These are phyloP conservation scores for Zingel zingel DNA, from an alignment of 2,113 vertebrate genomes.

Conservation along the genomic window DNA sequence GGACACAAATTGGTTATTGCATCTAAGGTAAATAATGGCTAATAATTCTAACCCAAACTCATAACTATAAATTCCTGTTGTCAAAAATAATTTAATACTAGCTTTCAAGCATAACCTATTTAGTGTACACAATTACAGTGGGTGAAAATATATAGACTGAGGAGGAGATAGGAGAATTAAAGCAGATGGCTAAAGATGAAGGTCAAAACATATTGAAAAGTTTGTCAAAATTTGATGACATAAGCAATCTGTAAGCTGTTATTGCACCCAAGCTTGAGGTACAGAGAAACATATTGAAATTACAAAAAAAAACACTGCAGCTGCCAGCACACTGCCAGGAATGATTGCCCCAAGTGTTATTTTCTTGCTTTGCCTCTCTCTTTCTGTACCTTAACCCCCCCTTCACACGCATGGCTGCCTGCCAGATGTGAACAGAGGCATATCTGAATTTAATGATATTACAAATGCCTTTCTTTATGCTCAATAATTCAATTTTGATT, in stretches of 20 bases:
- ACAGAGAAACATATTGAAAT: constrained; percentile 99
- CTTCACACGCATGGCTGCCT: constrained; percentile 89
- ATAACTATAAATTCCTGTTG: neutral
- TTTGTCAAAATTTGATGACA: constrained; percentile 99
- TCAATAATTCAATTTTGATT: constrained; percentile 99
- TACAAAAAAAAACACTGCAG: constrained; percentile 89
- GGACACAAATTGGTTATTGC: neutral
- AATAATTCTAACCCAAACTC: neutral
- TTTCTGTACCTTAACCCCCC: constrained; percentile 59
- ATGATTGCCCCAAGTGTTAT: constrained; percentile 96
- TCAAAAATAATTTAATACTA: neutral
- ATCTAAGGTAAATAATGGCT: constrained; percentile 1
- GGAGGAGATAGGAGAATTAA: constrained; percentile 82
- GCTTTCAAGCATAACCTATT: constrained; percentile 31
- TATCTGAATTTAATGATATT: constrained; percentile 99
- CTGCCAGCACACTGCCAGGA: constrained; percentile 91
- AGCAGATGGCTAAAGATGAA: constrained; percentile 98
- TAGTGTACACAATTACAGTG: constrained; percentile 7
- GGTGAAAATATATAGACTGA: constrained; percentile 47
- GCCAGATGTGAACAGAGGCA: constrained; percentile 96
- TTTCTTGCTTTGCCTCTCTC: constrained; percentile 73
- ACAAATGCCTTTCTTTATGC: constrained; percentile 98
- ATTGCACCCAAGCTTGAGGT: constrained; percentile 96
- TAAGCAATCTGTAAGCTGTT: constrained; percentile 98
- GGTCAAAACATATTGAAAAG: constrained; percentile 97